Percentiles rank a stretch among this genome's conserved stretches.
Conservation (phyloP, 2,888 invertebrate species). For the Cecidostiba fungosa region DNA sequence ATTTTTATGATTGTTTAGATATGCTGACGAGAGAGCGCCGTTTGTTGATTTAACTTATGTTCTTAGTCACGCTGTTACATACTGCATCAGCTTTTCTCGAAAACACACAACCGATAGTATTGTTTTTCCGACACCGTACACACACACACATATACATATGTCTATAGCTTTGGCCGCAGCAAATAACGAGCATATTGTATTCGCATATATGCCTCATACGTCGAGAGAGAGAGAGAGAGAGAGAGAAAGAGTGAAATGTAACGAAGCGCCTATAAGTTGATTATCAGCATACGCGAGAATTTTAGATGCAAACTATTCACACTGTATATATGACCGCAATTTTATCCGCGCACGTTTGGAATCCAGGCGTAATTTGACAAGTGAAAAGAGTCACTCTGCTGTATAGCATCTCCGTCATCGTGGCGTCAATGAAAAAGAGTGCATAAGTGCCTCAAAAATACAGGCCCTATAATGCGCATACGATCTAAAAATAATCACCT, state of each 20-base stretch:
- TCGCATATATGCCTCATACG: too few relatives aligned
- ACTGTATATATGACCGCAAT: not conserved
- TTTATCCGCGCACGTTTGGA: not conserved
- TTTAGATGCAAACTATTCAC: not conserved
- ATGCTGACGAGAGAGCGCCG: not conserved
- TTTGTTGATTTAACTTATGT: conserved; percentile 17
- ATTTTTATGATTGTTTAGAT: conserved; percentile 14
- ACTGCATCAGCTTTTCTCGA: not conserved
- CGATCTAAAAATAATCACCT: not conserved
- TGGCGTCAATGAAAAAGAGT: not conserved
- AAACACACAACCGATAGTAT: not conserved
- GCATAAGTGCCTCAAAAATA: not conserved
- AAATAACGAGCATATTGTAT: too few relatives aligned
- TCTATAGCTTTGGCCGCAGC: too few relatives aligned
- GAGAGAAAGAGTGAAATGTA: too few relatives aligned
- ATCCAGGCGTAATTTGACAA: not conserved
- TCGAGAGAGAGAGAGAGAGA: too few relatives aligned
- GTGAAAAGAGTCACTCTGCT: not conserved
- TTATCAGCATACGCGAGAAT: not conserved
- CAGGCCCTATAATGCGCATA: not conserved
- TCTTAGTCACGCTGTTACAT: conserved; percentile 11
- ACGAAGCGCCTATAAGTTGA: not conserved
- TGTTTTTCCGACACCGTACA: not conserved
- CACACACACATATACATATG: too few relatives aligned
- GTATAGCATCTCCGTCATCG: not conserved